phyloP scores from a whole-genome alignment of 2,888 invertebrate genomes.

The Melipona beecheii region DNA sequence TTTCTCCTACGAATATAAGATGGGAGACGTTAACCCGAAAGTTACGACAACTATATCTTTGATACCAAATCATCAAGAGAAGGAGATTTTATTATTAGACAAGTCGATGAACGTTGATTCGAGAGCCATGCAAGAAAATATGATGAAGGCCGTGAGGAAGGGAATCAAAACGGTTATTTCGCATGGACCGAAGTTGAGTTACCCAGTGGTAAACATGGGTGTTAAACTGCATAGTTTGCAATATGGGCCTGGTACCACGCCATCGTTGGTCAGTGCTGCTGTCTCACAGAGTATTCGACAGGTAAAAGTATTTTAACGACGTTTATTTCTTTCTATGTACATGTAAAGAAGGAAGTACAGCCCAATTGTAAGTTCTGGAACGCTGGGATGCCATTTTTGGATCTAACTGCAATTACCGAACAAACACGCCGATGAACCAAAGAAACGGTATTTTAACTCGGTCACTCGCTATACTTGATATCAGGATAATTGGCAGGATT shows the following conservation, averaged over 20 bases:
- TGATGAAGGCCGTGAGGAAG: slow-evolving; percentile 89
- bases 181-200: slow-evolving; percentile 94
- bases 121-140: slow-evolving; percentile 87
- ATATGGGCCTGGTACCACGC: slow-evolving; percentile 90
- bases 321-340: background rate
- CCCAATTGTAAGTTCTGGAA: background rate
- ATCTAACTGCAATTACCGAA: background rate
- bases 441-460: background rate
- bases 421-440: background rate
- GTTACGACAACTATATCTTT: slow-evolving; percentile 88
- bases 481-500: background rate
- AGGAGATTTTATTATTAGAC: slow-evolving; percentile 86
- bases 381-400: too few relatives aligned
- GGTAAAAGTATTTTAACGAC: slow-evolving; percentile 83
- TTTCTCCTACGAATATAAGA: slow-evolving; percentile 86
- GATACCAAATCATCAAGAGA: slow-evolving; percentile 83
- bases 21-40: slow-evolving; percentile 87
- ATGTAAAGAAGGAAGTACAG: background rate
- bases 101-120: slow-evolving; percentile 89
- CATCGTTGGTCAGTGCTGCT: slow-evolving; percentile 92
- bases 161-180: slow-evolving; percentile 89
- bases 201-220: slow-evolving; percentile 91
- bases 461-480: background rate
- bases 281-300: slow-evolving; percentile 93
- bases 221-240: slow-evolving; percentile 91